These are phyloP conservation scores for Betta splendens DNA, from an alignment of 2,797 vertebrate species.

Conservation along the genomic window DNA sequence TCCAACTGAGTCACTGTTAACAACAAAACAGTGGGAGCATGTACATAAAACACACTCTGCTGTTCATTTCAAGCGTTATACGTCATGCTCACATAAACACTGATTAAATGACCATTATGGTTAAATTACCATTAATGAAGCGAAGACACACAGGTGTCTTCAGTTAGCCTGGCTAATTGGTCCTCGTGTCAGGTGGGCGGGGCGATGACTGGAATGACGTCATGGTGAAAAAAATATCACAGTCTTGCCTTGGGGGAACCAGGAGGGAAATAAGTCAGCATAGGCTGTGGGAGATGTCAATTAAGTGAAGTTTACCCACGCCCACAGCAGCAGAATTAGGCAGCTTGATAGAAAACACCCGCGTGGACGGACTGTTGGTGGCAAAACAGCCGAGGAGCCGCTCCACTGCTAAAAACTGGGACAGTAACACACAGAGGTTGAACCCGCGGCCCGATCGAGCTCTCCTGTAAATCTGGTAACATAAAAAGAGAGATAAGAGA, in stretches of 20 bases:
- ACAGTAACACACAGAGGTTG: background rate
- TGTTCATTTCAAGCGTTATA: too few relatives aligned
- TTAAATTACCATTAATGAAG: too few relatives aligned
- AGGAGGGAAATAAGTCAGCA: too few relatives aligned
- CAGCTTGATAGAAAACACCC: background rate
- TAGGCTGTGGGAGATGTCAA: background rate
- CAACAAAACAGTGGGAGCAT: background rate
- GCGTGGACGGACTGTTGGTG: background rate
- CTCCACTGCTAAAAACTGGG: background rate
- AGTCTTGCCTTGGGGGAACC: too few relatives aligned
- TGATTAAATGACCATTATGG: background rate
- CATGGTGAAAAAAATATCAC: background rate
- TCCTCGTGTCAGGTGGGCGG: background rate
- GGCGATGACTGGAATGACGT: background rate
- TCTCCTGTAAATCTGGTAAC: background rate
- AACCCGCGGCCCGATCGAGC: background rate
- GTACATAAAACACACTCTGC: background rate
- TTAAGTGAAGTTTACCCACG: background rate
- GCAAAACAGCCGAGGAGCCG: too few relatives aligned
- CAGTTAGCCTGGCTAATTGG: background rate
- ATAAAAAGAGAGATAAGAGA: too few relatives aligned
- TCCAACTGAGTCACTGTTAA: background rate
- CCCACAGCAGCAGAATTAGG: conserved; percentile 1
- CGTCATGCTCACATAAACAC: background rate
- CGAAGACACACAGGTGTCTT: too few relatives aligned